Evolutionary conservation across 2,113 vertebrate genomes (phyloP), one percentile per base, ranked within the genome.

Genomic region (Nycticebus coucang): DNA sequence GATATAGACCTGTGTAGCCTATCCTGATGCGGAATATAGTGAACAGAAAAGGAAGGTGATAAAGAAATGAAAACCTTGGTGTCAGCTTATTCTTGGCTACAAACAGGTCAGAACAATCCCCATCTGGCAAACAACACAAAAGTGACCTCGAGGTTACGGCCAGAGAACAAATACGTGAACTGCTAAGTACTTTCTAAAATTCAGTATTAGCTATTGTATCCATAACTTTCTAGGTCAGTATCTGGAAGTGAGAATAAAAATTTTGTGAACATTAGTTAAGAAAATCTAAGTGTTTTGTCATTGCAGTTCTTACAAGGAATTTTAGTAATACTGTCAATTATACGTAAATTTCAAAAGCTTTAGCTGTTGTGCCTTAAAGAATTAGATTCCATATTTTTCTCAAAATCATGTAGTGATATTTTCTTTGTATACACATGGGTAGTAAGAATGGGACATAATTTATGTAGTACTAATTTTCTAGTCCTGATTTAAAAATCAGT

Each of bases 311-410:
- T 86, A 90, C 28, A 35, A 80, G 53, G 81, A 94, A 87, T 95
- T 93, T 74, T 92, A 95, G 88, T 92, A 85, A 79, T 94, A 81
- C 33, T 86, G 75, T 60, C 77, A 96, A 35, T 88, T 87, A 85
- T 59, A 55, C 4, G 50, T 66, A 87, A 72, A 77, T 71, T 91
- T 94, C 55, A 69, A 78, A 93, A 86, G 84, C 62, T 79, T 95
- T 69, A 33, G 28, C 37, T 94, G 33, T 92, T 93, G 33, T 88
- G 1, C 37, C 68, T 86, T 74, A 92, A 96, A 91, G 94, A 89
- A 82, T 93, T 90, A 57, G 17, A 96, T 93, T 89, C 53, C 45
- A 9, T 11, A 35, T 78, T 95, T 96, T 93, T 12, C 50, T 96
- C 82, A 93, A 78, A 59, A 75, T 86, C 59, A 11, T 62, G 55